A percentile compares a stretch with the other conserved stretches of the same genome.
phyloP scores from a whole-genome alignment of 2,797 vertebrate species.

The Myotis myotis region DNA sequence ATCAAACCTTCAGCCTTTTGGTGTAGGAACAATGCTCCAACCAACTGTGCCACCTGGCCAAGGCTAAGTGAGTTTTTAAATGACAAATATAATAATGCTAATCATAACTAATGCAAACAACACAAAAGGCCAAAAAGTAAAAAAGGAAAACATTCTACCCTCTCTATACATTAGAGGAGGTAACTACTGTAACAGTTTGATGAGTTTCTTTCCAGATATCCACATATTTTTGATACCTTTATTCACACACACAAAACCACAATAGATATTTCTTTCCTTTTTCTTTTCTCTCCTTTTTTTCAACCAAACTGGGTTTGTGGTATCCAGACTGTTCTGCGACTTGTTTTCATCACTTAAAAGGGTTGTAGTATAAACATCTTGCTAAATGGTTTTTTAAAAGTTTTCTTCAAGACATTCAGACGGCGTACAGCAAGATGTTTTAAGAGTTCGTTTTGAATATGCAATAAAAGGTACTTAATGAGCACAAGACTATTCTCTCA shows the following conservation, averaged over 20 bases:
- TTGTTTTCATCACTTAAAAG: conserved; percentile 5
- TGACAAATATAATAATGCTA: background rate
- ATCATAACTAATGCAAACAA: background rate
- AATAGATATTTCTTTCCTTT: background rate
- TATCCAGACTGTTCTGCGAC: background rate
- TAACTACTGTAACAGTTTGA: background rate
- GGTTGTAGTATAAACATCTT: background rate
- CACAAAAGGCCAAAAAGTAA: background rate
- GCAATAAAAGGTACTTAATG: background rate
- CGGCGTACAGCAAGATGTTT: background rate
- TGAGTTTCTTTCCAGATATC: background rate
- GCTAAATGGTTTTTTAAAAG: background rate
- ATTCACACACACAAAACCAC: background rate
- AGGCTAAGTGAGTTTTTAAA: background rate
- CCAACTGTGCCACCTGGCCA: background rate
- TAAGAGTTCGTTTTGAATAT: conserved; percentile 8
- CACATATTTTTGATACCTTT: background rate
- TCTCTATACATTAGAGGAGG: background rate
- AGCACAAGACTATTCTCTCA: background rate
- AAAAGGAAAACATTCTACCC: background rate
- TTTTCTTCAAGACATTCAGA: background rate
- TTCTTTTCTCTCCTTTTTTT: background rate
- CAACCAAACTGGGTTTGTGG: background rate
- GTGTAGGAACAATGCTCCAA: background rate
- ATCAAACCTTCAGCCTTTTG: background rate